Conservation (phyloP, 1,140 invertebrate species). For the Condylostylus longicornis region DNA sequence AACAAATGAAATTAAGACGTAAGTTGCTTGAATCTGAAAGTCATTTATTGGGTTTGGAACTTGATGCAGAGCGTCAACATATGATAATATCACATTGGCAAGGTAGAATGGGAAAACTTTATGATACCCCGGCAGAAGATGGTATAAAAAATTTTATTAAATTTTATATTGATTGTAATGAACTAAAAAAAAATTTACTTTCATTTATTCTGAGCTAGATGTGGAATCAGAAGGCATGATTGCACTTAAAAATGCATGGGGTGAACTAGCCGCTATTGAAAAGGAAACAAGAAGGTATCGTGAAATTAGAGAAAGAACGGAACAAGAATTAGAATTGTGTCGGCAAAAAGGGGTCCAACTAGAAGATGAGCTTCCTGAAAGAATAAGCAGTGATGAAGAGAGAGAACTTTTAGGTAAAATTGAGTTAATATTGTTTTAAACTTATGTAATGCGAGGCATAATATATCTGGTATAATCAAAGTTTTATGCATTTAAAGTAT, state of each 20-base stretch:
- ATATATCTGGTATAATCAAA: too few species aligned
- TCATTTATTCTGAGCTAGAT: constrained; percentile 10
- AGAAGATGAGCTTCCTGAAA: constrained; percentile 70
- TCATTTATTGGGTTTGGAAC: constrained; percentile 60
- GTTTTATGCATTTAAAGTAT: too few species aligned
- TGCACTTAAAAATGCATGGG: constrained; percentile 67
- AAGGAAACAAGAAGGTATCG: constrained; percentile 69
- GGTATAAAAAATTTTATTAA: constrained; percentile 12
- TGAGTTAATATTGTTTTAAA: too few species aligned
- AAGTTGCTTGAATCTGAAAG: constrained; percentile 77
- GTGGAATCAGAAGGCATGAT: constrained; percentile 47
- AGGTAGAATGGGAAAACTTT: constrained; percentile 58
- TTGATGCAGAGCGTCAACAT: constrained; percentile 74
- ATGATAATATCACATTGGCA: constrained; percentile 77
- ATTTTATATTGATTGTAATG: neutral
- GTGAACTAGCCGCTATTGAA: constrained; percentile 67
- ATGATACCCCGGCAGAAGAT: constrained; percentile 31
- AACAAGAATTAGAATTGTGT: constrained; percentile 62
- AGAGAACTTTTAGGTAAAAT: constrained; percentile 49
- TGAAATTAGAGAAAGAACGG: constrained; percentile 53
- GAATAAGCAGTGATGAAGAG: constrained; percentile 72
- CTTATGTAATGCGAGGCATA: too few species aligned
- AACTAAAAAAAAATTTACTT: neutral
- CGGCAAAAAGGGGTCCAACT: constrained; percentile 55
- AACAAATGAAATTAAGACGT: constrained; percentile 74